Percentiles rank a stretch among this genome's conserved stretches.
phyloP scores from a whole-genome alignment of 2,888 invertebrate genomes.

The Galeopsomyia nigrocyanea region DNA sequence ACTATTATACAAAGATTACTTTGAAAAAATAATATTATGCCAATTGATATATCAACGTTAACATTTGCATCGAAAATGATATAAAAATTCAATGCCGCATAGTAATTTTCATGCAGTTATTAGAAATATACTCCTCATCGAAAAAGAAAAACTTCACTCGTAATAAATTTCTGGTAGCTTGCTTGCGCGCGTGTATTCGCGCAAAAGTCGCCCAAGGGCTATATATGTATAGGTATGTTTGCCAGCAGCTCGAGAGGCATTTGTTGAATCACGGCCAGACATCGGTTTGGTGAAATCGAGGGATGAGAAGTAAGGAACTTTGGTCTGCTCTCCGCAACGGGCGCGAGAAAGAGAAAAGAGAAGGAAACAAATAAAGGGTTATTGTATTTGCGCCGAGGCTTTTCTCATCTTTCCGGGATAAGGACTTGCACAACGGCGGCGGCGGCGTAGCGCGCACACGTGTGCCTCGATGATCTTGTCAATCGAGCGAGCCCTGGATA shows the following conservation, averaged over 20 bases:
- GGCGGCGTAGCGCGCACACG: constrained; percentile 35
- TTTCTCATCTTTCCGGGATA: constrained; percentile 47
- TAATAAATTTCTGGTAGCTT: constrained; percentile 19
- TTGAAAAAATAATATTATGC: too few relatives aligned
- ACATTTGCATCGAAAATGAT: too few relatives aligned
- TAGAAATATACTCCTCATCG: neutral
- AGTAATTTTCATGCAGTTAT: too few relatives aligned
- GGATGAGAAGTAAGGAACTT: constrained; percentile 44
- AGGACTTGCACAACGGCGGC: constrained; percentile 25
- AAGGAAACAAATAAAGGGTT: constrained; percentile 68
- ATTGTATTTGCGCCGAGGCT: constrained; percentile 65
- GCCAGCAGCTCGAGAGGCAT: constrained; percentile 58
- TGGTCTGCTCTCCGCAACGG: constrained; percentile 31
- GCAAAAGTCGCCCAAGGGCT: neutral
- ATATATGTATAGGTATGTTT: constrained; percentile 18
- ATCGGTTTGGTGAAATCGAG: constrained; percentile 46
- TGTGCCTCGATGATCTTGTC: constrained; percentile 42
- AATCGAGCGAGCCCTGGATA: constrained; percentile 29
- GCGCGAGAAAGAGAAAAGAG: constrained; percentile 44
- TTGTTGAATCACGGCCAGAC: constrained; percentile 66
- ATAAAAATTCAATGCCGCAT: too few relatives aligned
- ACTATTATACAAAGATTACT: too few relatives aligned
- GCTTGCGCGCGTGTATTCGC: too few relatives aligned
- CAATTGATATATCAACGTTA: too few relatives aligned
- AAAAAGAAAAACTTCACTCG: neutral